Conservation (phyloP, 2,113 vertebrate genomes). For the Callorhinus ursinus region DNA sequence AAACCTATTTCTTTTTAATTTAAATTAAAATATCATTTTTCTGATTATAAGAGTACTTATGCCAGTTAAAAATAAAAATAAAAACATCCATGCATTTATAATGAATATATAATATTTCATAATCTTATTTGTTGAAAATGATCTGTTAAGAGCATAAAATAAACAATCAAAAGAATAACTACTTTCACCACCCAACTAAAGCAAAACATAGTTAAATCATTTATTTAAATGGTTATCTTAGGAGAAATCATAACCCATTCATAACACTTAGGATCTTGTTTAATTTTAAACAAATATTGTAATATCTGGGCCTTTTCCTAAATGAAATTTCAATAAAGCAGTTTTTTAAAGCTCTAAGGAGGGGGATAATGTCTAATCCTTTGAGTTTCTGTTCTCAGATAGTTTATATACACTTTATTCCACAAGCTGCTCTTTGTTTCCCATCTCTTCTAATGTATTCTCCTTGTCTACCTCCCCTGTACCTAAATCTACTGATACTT, state of each 20-base stretch:
- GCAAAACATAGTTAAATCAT: background rate
- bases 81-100: background rate
- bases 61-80: background rate
- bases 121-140: background rate
- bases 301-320: background rate
- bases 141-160: background rate
- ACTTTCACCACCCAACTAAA: background rate
- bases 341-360: background rate
- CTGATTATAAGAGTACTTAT: background rate
- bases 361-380: background rate
- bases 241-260: background rate
- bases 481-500: background rate
- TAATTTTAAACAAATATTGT: background rate
- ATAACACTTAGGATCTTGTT: background rate
- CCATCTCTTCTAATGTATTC: background rate
- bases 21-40: background rate
- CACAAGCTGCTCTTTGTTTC: background rate
- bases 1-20: background rate
- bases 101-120: background rate
- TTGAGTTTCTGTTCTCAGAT: background rate
- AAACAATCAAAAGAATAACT: background rate
- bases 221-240: background rate
- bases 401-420: background rate
- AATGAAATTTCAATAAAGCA: background rate
- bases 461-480: accelerated